These are phyloP conservation scores for Galendromus occidentalis DNA, from an alignment of 1,140 invertebrate species.

Conservation along the genomic window DNA sequence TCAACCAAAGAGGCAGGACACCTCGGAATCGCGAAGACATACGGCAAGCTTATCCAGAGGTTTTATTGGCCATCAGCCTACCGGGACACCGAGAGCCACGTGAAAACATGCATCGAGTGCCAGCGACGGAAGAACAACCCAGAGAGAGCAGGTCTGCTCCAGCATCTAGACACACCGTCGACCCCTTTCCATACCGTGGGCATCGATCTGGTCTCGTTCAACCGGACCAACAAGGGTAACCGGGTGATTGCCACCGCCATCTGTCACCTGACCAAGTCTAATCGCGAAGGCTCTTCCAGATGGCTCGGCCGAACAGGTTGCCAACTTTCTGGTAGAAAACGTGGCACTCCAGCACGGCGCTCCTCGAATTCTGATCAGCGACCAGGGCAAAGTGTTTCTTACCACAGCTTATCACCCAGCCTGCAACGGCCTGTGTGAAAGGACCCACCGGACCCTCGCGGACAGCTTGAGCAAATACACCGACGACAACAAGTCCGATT, in stretches of 20 bases:
- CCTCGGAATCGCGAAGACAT: constrained; percentile 10
- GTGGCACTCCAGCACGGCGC: constrained; percentile 16
- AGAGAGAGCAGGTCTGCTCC: too few relatives aligned
- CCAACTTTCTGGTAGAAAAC: constrained; percentile 16
- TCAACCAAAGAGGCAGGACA: constrained; percentile 2
- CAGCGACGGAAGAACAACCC: too few relatives aligned
- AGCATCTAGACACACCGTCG: too few relatives aligned
- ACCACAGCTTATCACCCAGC: not conserved
- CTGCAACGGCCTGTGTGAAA: too few relatives aligned
- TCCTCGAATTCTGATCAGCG: constrained; percentile 17
- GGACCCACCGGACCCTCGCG: not conserved
- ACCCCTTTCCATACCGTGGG: too few relatives aligned
- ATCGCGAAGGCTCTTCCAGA: constrained; percentile 16
- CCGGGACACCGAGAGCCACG: too few relatives aligned
- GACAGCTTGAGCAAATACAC: not conserved
- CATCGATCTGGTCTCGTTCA: too few relatives aligned
- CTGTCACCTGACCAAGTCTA: too few relatives aligned
- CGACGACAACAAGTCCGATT: not conserved
- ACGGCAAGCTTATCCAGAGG: not conserved
- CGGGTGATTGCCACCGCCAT: too few relatives aligned
- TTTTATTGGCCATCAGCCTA: constrained; percentile 16
- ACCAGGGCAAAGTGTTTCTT: constrained; percentile 18
- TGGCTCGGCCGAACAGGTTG: constrained; percentile 24
- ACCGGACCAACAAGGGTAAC: too few relatives aligned
- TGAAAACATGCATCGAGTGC: too few relatives aligned